phyloP scores from a whole-genome alignment of 2,888 invertebrate genomes.

The Meteorus cinctellus region DNA sequence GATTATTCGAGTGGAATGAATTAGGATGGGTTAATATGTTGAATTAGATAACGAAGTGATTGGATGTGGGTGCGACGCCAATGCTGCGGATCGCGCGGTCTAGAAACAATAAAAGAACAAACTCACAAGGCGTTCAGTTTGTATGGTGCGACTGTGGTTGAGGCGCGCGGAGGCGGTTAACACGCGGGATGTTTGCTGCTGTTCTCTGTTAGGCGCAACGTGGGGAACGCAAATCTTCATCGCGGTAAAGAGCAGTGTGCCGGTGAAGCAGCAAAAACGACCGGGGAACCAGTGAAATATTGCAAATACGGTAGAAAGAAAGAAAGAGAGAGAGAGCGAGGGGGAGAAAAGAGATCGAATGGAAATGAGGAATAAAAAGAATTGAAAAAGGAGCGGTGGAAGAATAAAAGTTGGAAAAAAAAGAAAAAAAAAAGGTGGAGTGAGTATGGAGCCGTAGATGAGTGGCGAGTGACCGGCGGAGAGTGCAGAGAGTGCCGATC shows the following conservation, averaged over 20 bases:
- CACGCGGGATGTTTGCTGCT: slow-evolving; percentile 56
- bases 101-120: slow-evolving; percentile 66
- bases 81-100: slow-evolving; percentile 56
- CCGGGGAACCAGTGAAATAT: slow-evolving; percentile 56
- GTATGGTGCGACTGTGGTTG: slow-evolving; percentile 56
- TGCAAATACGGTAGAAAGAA: slow-evolving; percentile 55
- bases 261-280: slow-evolving; percentile 40
- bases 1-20: too few relatives aligned
- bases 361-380: slow-evolving; percentile 35
- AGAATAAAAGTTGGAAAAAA: slow-evolving; percentile 40
- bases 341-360: neutral
- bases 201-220: neutral
- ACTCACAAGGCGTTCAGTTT: slow-evolving; percentile 53
- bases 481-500: slow-evolving; percentile 1
- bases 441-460: slow-evolving; percentile 48
- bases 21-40: neutral
- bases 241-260: neutral
- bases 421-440: slow-evolving; percentile 45
- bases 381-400: slow-evolving; percentile 52
- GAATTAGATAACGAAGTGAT: neutral
- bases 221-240: neutral
- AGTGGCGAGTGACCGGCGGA: slow-evolving; percentile 37
- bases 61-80: slow-evolving; percentile 60
- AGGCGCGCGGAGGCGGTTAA: slow-evolving; percentile 67
- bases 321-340: slow-evolving; percentile 34